Evolutionary conservation across 2,888 invertebrate genomes (phyloP).

Genomic region (Drosophila quinaria): DNA sequence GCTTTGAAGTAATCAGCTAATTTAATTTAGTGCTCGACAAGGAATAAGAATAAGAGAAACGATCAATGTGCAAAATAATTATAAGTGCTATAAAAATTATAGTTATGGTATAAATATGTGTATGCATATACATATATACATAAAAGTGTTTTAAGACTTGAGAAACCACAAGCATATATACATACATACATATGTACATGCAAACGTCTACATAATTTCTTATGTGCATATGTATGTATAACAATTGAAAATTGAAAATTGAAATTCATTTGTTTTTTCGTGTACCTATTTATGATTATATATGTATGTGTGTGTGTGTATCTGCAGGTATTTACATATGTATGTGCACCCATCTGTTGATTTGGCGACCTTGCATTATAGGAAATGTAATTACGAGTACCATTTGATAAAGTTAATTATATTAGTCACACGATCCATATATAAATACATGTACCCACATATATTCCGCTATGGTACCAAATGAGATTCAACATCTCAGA

Average conservation of each 20-base stretch:
- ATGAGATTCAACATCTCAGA: not conserved
- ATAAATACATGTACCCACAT: not conserved
- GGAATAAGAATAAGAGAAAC: not conserved
- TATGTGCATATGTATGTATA: constrained; percentile 8
- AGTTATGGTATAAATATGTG: constrained; percentile 1
- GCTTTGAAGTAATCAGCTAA: constrained; percentile 19
- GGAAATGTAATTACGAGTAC: constrained; percentile 17
- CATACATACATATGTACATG: too few species aligned
- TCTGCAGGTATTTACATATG: constrained; percentile 10
- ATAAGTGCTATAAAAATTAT: constrained; percentile 15
- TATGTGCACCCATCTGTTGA: constrained; percentile 50
- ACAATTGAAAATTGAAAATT: constrained; percentile 28
- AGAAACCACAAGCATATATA: constrained; percentile 8
- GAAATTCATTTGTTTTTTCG: constrained; percentile 14
- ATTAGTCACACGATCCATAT: constrained; percentile 19
- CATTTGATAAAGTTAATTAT: constrained; percentile 23
- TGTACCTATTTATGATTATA: constrained; percentile 9
- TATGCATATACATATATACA: not conserved
- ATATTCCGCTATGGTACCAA: not conserved
- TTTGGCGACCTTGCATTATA: constrained; percentile 21
- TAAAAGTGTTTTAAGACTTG: constrained; percentile 4
- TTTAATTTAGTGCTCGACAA: constrained; percentile 1
- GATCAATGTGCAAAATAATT: constrained; percentile 6
- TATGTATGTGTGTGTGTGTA: not conserved
- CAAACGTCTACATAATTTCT: constrained; percentile 1